A percentile compares a stretch with the other conserved stretches of the same genome.
Conservation (phyloP, 2,113 vertebrate species). For the Copsychus sechellarum region DNA sequence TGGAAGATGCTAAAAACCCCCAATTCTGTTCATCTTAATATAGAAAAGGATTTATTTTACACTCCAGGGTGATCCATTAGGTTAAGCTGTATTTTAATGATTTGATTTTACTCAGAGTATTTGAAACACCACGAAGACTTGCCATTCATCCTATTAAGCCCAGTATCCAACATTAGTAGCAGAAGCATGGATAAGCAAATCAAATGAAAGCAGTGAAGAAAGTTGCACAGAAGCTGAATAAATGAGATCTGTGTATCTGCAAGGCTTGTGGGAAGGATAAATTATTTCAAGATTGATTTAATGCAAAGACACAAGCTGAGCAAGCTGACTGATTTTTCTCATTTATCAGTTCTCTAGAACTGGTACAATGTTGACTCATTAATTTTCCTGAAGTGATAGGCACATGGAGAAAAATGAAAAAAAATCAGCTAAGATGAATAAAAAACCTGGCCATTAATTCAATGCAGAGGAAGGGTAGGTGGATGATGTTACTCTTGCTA, state of each 20-base stretch:
- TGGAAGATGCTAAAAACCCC: neutral
- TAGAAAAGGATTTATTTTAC: neutral
- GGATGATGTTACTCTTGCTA: neutral
- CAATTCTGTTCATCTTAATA: neutral
- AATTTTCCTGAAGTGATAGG: neutral
- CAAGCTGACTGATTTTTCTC: conserved; percentile 3
- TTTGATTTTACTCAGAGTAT: neutral
- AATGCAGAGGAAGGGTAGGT: neutral
- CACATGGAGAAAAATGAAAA: neutral
- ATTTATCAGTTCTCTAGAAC: neutral
- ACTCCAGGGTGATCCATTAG: neutral
- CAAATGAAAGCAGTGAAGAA: conserved; percentile 2
- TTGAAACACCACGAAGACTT: neutral
- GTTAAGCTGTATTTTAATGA: conserved; percentile 30
- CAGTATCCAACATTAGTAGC: neutral
- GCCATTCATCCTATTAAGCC: neutral
- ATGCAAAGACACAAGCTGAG: conserved; percentile 16
- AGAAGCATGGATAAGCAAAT: conserved; percentile 34
- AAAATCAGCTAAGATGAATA: neutral
- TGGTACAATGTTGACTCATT: neutral
- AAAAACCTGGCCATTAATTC: neutral
- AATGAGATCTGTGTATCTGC: neutral
- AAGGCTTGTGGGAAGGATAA: neutral
- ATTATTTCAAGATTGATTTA: conserved; percentile 47
- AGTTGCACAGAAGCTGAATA: neutral